Conservation (phyloP, 2,888 invertebrate species). For the Ectemnius lituratus region DNA sequence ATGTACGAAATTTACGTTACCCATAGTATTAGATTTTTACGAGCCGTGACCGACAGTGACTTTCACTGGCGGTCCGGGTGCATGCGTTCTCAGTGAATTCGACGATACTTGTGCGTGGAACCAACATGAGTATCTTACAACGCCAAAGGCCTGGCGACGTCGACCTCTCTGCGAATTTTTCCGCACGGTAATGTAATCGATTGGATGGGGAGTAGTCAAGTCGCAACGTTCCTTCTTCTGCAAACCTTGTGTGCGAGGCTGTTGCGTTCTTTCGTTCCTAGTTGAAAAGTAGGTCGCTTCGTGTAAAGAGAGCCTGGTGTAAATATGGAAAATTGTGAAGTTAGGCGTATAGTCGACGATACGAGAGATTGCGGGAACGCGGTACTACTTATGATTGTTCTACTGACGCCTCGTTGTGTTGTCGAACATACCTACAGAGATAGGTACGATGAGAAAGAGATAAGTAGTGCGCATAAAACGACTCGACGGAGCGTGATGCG, state of each 20-base stretch:
- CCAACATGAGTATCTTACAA: too few species aligned
- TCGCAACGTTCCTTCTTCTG: conserved; percentile 3
- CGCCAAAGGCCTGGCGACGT: neutral
- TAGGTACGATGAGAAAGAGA: neutral
- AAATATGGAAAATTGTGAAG: conserved; percentile 2
- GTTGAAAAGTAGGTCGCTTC: neutral
- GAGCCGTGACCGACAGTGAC: conserved; percentile 22
- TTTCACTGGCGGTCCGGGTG: neutral
- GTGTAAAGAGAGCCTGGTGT: conserved; percentile 1
- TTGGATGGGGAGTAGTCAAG: neutral
- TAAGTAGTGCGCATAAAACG: neutral
- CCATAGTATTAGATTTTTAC: conserved; percentile 48
- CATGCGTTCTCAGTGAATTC: conserved; percentile 10
- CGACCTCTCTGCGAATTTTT: neutral
- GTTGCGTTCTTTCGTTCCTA: neutral
- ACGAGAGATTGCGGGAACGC: neutral
- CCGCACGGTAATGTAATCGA: neutral
- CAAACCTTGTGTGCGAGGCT: too few species aligned
- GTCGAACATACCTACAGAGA: neutral
- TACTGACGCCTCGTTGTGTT: too few species aligned
- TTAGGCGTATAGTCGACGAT: neutral
- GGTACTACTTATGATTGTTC: neutral
- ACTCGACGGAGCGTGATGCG: neutral
- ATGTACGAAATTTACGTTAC: conserved; percentile 64
- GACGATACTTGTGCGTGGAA: neutral